These are phyloP conservation scores for Notiomystis cincta DNA, from an alignment of 2,113 vertebrate genomes.

Conservation along the genomic window DNA sequence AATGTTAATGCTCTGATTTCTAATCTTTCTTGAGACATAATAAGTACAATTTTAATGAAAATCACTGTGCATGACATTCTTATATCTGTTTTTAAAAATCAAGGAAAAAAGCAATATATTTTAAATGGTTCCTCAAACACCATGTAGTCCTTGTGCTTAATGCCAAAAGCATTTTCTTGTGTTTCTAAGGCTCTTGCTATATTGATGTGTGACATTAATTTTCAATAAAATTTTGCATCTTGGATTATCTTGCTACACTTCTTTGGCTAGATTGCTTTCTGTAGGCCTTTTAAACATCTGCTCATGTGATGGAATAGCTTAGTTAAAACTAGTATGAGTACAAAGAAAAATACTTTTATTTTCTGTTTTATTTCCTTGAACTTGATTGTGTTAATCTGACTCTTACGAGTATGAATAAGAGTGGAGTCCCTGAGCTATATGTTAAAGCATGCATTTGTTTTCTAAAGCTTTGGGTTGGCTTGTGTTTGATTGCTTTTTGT, in stretches of 20 bases:
- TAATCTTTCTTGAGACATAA: conserved; percentile 22
- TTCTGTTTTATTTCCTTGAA: background rate
- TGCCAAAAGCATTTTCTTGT: conserved; percentile 41
- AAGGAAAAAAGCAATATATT: background rate
- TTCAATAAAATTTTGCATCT: conserved; percentile 83
- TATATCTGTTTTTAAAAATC: background rate
- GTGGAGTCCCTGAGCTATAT: background rate
- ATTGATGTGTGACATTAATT: conserved; percentile 72
- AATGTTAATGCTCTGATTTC: conserved; percentile 25
- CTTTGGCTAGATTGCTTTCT: conserved; percentile 50
- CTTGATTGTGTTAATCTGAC: background rate
- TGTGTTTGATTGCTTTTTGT: background rate
- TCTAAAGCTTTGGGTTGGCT: background rate
- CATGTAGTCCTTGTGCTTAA: conserved; percentile 43
- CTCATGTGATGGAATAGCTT: background rate
- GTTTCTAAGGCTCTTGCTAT: conserved; percentile 67
- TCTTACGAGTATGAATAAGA: background rate
- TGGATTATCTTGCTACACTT: conserved; percentile 68
- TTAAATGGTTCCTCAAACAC: conserved; percentile 3
- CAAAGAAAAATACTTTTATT: background rate
- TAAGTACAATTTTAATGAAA: conserved; percentile 32
- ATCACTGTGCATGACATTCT: conserved; percentile 40
- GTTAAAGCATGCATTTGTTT: background rate
- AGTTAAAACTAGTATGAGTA: background rate
- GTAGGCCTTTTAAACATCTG: background rate